phyloP scores from a whole-genome alignment of 2,113 vertebrate genomes.

The Oryctolagus cuniculus region mOryCun1.1 NC_091453.1:100880501-100881000 shows the following conservation, averaged over 20 bases:
- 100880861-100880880: constrained; percentile 19
- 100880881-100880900: not conserved
- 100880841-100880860: not conserved
- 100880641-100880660: not conserved
- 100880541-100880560: not conserved
- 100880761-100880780: not conserved
- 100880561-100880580: not conserved
- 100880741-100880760: not conserved
- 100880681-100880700: not conserved
- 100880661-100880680: not conserved
- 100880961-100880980: not conserved
- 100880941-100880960: constrained; percentile 55
- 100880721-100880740: not conserved
- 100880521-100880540: constrained; percentile 7
- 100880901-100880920: not conserved
- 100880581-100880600: constrained; percentile 50
- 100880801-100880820: not conserved
- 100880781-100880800: not conserved
- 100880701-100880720: not conserved
- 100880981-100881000: constrained; percentile 12
- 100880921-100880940: not conserved
- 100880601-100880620: not conserved
- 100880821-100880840: constrained; percentile 7
- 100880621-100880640: not conserved
- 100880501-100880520: constrained; percentile 35